phyloP scores from a whole-genome alignment of 2,797 vertebrate genomes.

The Steatocranus sp. region DNA sequence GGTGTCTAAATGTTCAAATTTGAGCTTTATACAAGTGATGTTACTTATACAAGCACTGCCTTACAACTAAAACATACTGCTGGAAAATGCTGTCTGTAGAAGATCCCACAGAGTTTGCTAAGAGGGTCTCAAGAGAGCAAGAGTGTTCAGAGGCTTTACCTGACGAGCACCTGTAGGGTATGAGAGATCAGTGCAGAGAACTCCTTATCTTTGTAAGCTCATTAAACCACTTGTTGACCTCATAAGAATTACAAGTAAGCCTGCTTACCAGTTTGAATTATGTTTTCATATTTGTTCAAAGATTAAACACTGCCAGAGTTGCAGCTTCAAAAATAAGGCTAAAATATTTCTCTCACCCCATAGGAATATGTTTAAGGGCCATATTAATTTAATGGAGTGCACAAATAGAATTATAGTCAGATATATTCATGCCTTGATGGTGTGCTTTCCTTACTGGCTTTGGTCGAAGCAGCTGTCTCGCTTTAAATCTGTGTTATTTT shows the following conservation, averaged over 20 bases:
- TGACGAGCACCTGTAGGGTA: neutral
- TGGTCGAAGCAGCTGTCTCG: neutral
- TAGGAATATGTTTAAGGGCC: neutral
- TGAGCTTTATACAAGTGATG: neutral
- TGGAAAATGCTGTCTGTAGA: neutral
- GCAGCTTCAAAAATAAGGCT: neutral
- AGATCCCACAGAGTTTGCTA: neutral
- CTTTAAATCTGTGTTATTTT: neutral
- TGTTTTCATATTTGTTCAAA: neutral
- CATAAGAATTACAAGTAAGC: neutral
- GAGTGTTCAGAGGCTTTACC: neutral
- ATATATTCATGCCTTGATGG: neutral
- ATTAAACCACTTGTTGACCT: neutral
- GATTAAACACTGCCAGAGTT: neutral
- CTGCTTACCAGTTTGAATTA: neutral
- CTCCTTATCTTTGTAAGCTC: neutral
- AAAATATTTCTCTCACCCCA: neutral
- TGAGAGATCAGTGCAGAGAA: neutral
- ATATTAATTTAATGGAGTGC: accelerated
- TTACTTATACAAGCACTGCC: neutral
- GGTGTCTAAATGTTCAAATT: neutral
- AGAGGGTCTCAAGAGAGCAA: neutral
- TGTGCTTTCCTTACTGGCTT: neutral
- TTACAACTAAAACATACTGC: neutral
- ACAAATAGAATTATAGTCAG: neutral